Base-by-base conservation (phyloP, 1,140 invertebrate species). In the Hormaphis cornu region DNA sequence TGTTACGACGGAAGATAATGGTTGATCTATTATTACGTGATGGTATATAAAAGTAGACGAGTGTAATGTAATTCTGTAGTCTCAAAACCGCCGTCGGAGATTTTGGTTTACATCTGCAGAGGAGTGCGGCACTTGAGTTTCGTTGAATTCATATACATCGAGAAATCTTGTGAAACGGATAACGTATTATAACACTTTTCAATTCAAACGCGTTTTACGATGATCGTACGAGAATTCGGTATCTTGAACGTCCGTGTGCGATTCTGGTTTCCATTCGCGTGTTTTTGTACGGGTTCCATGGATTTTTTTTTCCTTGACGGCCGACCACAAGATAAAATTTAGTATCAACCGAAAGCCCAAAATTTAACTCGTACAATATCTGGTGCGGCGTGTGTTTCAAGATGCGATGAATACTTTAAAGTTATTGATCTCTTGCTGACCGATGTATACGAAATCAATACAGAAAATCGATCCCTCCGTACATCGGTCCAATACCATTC, bases 291-390 rank as follows among this genome's bases (percentile, higher is more conserved):
- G 54, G 54, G 37, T 58, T 58, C 54, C 9, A 3, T 58, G n/a
- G 24, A 58, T 6, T 40, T 24, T 58, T 33, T 33, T 33, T 33
- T 33, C 9, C 9, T 33, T 33, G 37, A 37, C 40, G 18, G 14
- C 20, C 22, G 54, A 58, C 54, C 33, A 14, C 33, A 58, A 58
- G 7, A 58, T 40, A 58, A n/a, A n/a, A 40, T 58, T 58, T 24
- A 3, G 33, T 40, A n/a, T 44, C 9, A 44, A 16, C 10, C 3
- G 46, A 50, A 26, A 58, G 20, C 22, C 14, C 20, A 14, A 58
- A 58, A 58, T 14, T 37, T 12, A 20, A 6, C n/a, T 33, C n/a
- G n/a, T n/a, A 28, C 52, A 20, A n/a, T 14, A 33, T 28, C 4
- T 52, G n/a, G n/a, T n/a, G n/a, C n/a, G n/a, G n/a, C n/a, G n/a